Conservation (phyloP, 1,140 invertebrate genomes). For the Pseudomyrmex cubaensis region DNA sequence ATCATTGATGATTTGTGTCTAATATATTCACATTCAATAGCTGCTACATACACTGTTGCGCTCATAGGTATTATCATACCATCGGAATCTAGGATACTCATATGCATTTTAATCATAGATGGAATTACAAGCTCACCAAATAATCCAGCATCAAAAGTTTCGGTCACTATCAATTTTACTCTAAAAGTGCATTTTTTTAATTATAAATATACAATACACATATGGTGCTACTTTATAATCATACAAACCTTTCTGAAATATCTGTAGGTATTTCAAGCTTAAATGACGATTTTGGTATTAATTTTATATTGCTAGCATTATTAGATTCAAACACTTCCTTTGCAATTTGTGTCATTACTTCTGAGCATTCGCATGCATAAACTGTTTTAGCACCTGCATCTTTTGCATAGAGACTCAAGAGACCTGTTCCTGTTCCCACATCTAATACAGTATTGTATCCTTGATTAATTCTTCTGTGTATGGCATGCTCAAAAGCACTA, state of each 20-base stretch:
- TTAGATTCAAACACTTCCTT: slow-evolving; percentile 86
- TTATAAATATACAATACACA: background rate
- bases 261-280: slow-evolving; percentile 85
- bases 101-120: slow-evolving; percentile 89
- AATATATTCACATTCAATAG: slow-evolving; percentile 82
- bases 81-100: slow-evolving; percentile 85
- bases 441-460: slow-evolving; percentile 88
- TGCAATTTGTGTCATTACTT: slow-evolving; percentile 87
- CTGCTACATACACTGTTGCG: slow-evolving; percentile 88
- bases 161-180: slow-evolving; percentile 89
- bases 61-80: slow-evolving; percentile 87
- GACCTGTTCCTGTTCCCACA: slow-evolving; percentile 91
- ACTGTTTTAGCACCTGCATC: slow-evolving; percentile 86
- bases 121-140: slow-evolving; percentile 91
- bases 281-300: slow-evolving; percentile 86
- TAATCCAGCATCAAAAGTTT: slow-evolving; percentile 92
- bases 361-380: slow-evolving; percentile 89
- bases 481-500: slow-evolving; percentile 87
- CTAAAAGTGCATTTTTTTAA: slow-evolving; percentile 77
- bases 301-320: slow-evolving; percentile 76
- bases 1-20: slow-evolving; percentile 73
- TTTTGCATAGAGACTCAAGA: slow-evolving; percentile 88
- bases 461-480: slow-evolving; percentile 85
- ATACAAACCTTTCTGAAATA: slow-evolving; percentile 83
- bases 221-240: background rate